Conservation (phyloP, 2,797 vertebrate genomes). For the Macropus fuliginosus region DNA sequence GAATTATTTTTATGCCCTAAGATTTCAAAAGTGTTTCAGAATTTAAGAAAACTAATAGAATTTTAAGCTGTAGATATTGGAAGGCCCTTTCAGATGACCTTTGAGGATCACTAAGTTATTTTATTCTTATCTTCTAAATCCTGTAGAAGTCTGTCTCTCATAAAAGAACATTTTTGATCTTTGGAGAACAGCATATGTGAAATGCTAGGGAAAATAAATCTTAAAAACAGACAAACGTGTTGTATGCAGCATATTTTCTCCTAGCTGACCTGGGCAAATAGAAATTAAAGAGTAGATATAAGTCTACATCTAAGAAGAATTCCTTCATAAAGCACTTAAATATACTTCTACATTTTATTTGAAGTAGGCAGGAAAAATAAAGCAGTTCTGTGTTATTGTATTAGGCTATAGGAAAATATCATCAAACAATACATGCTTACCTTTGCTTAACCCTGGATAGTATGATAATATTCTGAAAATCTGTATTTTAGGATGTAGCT, state of each 20-base stretch:
- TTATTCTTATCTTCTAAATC: not conserved
- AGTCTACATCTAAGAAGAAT: not conserved
- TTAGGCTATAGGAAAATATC: conserved; percentile 61
- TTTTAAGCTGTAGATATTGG: not conserved
- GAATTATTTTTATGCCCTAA: not conserved
- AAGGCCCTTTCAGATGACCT: not conserved
- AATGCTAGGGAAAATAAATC: not conserved
- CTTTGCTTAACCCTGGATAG: not conserved
- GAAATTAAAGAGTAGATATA: conserved; percentile 36
- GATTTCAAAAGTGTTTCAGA: not conserved
- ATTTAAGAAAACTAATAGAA: not conserved
- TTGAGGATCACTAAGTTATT: not conserved
- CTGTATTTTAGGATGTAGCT: not conserved
- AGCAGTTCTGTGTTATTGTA: conserved; percentile 43
- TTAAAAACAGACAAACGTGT: conserved; percentile 10
- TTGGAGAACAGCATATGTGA: not conserved
- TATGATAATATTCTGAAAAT: conserved; percentile 37
- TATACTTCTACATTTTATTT: conserved; percentile 41
- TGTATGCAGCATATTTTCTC: not conserved
- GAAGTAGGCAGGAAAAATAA: conserved; percentile 44
- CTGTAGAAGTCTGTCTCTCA: not conserved
- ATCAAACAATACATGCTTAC: conserved; percentile 15
- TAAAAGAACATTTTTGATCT: not conserved
- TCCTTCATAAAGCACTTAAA: conserved; percentile 48
- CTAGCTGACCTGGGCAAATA: conserved; percentile 37